Conservation (phyloP, 2,888 invertebrate genomes). For the Apotomis betuletana region DNA sequence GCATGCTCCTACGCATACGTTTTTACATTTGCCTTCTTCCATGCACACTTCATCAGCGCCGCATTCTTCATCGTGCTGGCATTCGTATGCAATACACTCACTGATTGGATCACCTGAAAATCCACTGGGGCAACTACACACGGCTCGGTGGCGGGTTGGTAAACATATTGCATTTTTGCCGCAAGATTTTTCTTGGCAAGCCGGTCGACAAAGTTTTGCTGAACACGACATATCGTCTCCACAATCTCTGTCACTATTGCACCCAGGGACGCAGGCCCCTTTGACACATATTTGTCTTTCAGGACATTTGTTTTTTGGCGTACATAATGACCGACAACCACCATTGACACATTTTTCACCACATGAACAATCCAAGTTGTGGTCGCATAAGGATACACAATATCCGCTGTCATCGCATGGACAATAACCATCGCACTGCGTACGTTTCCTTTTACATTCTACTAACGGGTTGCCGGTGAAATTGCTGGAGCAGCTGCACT, state of each 20-base stretch:
- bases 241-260: conserved; percentile 91
- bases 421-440: conserved; percentile 89
- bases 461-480: conserved; percentile 92
- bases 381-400: conserved; percentile 87
- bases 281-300: conserved; percentile 90
- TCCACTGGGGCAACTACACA: conserved; percentile 94
- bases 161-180: conserved; percentile 92
- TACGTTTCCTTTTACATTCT: conserved; percentile 88
- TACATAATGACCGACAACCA: conserved; percentile 89
- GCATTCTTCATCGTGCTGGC: conserved; percentile 89
- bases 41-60: conserved; percentile 90
- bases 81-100: conserved; percentile 90
- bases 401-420: conserved; percentile 92
- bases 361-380: conserved; percentile 88
- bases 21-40: conserved; percentile 87
- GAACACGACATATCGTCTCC: conserved; percentile 89
- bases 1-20: conserved; percentile 92
- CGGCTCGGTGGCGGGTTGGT: conserved; percentile 90
- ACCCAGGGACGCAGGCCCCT: conserved; percentile 90
- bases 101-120: conserved; percentile 91
- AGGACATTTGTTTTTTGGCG: conserved; percentile 86
- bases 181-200: conserved; percentile 88
- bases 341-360: conserved; percentile 90
- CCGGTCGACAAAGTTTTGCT: conserved; percentile 86
- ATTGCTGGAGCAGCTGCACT: conserved; percentile 92